phyloP scores from a whole-genome alignment of 2,888 invertebrate species.

The Pristionchus arcanus region DNA sequence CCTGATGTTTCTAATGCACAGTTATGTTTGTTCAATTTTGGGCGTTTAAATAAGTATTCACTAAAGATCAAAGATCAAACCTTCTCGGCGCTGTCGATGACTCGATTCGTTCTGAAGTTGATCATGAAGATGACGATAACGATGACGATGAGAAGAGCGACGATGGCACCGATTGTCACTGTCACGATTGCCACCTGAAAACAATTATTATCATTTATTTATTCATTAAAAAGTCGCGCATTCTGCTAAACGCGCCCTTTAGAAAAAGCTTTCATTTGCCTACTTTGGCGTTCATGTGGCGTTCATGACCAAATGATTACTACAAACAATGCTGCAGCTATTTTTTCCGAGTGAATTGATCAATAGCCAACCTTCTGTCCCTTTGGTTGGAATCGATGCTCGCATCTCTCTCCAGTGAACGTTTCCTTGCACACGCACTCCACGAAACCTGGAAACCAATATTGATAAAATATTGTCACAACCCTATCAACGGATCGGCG shows the following conservation, averaged over 20 bases:
- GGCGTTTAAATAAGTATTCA: not conserved
- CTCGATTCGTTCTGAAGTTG: conserved; percentile 71
- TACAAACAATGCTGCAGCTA: too few relatives aligned
- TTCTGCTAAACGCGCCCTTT: too few relatives aligned
- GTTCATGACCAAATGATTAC: too few relatives aligned
- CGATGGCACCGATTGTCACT: conserved; percentile 67
- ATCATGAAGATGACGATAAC: conserved; percentile 78
- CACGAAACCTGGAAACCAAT: conserved; percentile 60
- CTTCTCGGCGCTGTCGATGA: conserved; percentile 61
- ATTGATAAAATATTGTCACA: too few relatives aligned
- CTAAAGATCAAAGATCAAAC: conserved; percentile 29
- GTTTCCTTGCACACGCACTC: conserved; percentile 78
- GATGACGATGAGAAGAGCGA: conserved; percentile 74
- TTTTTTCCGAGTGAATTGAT: not conserved
- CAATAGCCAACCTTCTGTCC: conserved; percentile 64
- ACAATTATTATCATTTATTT: too few relatives aligned
- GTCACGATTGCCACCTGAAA: conserved; percentile 60
- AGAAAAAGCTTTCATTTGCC: too few relatives aligned
- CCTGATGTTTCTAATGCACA: not conserved
- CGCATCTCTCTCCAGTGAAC: conserved; percentile 76
- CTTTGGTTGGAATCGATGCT: conserved; percentile 67
- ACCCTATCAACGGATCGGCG: too few relatives aligned
- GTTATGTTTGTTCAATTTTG: not conserved
- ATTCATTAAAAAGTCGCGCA: too few relatives aligned
- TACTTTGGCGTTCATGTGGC: too few relatives aligned